Base-by-base conservation (phyloP, 2,797 vertebrate species). In the Microhierax caerulescens region DNA sequence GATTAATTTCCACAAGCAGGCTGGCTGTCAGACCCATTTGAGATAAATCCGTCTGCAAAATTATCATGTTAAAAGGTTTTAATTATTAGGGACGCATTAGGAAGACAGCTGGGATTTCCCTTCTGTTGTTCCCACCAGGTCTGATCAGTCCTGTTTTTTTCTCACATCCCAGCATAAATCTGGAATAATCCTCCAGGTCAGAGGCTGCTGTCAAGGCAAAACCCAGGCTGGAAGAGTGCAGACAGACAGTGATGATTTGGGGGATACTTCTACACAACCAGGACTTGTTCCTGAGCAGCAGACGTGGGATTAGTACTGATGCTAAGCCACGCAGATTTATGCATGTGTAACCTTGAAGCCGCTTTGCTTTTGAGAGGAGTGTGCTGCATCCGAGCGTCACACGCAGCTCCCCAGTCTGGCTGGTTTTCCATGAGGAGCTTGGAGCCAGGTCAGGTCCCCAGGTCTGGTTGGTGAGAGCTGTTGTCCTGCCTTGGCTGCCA, bases 21-120 rank as follows among this genome's bases (percentile, higher is more conserved):
- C 57, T 72, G 69, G 32, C 75, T 94, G 85, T 94, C 95, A 93
- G 92, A 86, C 72, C 60, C 57, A 53, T 70, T 90, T 68, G 53
- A 86, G 88, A 93, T n/a, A 96, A 96, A 92, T 75, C 69, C n/a
- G 2, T 86, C 84, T 72, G 80, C 92, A 92, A 90, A 93, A 96
- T 92, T 81, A 95, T 88, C 79, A 75, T 72, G 90, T 94, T 96
- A 91, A 94, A 97, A 94, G 93, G 91, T 85, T 93, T 93, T 93
- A 83, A 91, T 95, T 94, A 88, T 91, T 85, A 85, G 89, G 89
- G 94, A 93, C 93, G 72, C 4, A 11, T 80, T 47, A 70, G 89
- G 81, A 57, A 85, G 93, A 70, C 94, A 94, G 78, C 92, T 96
- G 96, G 88, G 84, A 90, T 90, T 93, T 80, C 93, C 92, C 91